These are phyloP conservation scores for Operophtera brumata DNA, from an alignment of 2,888 invertebrate genomes.

Conservation along the genomic window DNA sequence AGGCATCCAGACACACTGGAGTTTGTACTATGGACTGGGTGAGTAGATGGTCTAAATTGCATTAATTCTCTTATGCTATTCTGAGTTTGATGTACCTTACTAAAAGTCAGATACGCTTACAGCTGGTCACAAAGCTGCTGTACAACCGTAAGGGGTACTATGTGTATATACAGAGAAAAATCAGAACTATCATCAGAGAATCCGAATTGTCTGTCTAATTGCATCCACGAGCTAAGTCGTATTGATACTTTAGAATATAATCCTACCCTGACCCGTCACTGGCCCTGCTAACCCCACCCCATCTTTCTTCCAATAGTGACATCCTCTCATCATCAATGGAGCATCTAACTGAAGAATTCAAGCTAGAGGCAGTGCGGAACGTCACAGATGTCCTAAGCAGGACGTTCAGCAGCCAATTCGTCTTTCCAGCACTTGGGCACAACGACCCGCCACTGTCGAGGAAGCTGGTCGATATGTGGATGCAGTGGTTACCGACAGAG, in stretches of 20 bases:
- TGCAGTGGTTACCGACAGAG: slow-evolving; percentile 91
- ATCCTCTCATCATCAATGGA: slow-evolving; percentile 89
- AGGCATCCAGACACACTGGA: slow-evolving; percentile 92
- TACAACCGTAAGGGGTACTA: too few relatives aligned
- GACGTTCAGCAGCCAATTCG: slow-evolving; percentile 92
- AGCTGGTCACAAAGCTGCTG: too few relatives aligned
- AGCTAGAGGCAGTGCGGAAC: slow-evolving; percentile 88
- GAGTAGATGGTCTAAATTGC: slow-evolving; percentile 42
- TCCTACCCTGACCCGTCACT: too few relatives aligned
- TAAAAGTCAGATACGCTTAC: too few relatives aligned
- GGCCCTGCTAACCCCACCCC: too few relatives aligned
- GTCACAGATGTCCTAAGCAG: slow-evolving; percentile 89
- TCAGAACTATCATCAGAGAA: too few relatives aligned
- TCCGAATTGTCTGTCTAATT: too few relatives aligned
- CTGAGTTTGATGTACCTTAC: too few relatives aligned
- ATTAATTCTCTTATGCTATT: not conserved
- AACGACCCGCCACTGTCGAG: slow-evolving; percentile 87
- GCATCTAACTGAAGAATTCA: slow-evolving; percentile 83
- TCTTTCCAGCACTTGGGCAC: slow-evolving; percentile 94
- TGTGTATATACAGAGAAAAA: too few relatives aligned
- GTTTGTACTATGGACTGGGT: slow-evolving; percentile 98
- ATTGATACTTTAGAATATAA: too few relatives aligned
- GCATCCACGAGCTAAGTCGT: too few relatives aligned
- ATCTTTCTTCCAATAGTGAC: slow-evolving; percentile 80
- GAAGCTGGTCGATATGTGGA: slow-evolving; percentile 89